Base-by-base conservation (phyloP, 2,113 vertebrate genomes). In the Spea multiplicata region DNA sequence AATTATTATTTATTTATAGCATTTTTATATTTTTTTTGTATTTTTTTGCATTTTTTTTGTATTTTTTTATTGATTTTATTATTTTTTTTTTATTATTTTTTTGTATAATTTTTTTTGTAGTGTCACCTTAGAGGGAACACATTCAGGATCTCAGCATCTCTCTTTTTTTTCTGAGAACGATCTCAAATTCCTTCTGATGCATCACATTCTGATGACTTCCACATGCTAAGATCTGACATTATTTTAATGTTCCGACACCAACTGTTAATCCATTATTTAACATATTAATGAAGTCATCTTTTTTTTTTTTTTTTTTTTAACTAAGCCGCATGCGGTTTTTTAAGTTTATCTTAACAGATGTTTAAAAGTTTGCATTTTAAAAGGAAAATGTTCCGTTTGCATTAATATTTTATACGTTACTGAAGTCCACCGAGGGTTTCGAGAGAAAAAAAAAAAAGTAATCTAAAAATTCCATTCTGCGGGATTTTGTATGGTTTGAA, bases 321-420 rank as follows among this genome's bases (percentile, higher is more conserved):
- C 77, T 73, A 10, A 83, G 65, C 1, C 0, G 50, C 17, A 64
- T 77, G 65, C 4, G 80, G 65, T 0, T 12, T 0, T 12, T 82
- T 73, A 6, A 16, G 59, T 81, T 76, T 79, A 17, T 6, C 4
- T n/a, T 12, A 10, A 59, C 57, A 75, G 45, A 59, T 84, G 76
- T 67, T 79, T 57, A 73, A 66, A 79, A 67, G 48, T 79, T 79
- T 80, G 68, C 5, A 4, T 74, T 83, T 76, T 81, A 81, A 62
- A 47, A 76, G 14, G 30, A 82, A 84, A 80, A 5, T 74, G 67
- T 80, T 83, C 76, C 67, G 66, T 81, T 76, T 71, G 74, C 61
- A 81, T 79, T 17, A 80, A 85, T 81, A 81, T 78, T 67, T 73
- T 57, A 79, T 14, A 44, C 8, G 8, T 30, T 30, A 50, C 70